Base-by-base conservation (phyloP, 2,888 invertebrate species). In the Nysson spinosus region DNA sequence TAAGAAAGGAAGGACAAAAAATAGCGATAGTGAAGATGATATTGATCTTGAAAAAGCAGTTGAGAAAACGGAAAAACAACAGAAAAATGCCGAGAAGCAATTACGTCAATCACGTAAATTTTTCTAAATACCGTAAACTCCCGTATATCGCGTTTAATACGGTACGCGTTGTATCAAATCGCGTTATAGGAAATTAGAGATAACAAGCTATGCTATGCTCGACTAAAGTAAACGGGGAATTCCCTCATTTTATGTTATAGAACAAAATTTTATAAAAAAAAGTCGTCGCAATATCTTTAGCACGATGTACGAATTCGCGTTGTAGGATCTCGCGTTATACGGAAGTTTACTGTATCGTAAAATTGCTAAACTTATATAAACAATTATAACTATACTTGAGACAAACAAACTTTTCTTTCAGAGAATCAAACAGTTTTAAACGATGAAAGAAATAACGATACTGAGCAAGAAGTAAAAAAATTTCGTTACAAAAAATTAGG, bases 401-500 rank as follows among this genome's bases (percentile, higher is more conserved):
- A 9, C 22, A 20, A 16, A 6, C 7, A 32, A 32, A 35, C 49
- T 20, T 16, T 28, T 28, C 37, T 43, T 62, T 63, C 11, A 44
- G 55, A 5, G 30, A 17, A 20, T 30, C 17, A 20, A 7, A 3
- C 35, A 3, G 50, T 44, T 11, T 4, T 16, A 32, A 30, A 55
- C 6, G 4, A 35, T 7, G 22, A 39, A 30, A 17, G 57, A 3
- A 40, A 16, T 12, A 39, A 89, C 26, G 87, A 68, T 28, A 44
- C 9, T 11, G 57, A 65, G 0, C 35, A 64, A 19, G 52, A 74
- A 51, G 37, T 72, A 2, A 81, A 80, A 56, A 80, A 77, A 44
- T 88, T 95, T 28, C 87, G 85, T 14, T 96, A 94, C 81, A 94
- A 92, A 74, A 92, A 93, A 82, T 78, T 93, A 0, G 90, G 91